Conservation (phyloP, 2,888 invertebrate genomes). For the Gisinianus flammeolus region DNA sequence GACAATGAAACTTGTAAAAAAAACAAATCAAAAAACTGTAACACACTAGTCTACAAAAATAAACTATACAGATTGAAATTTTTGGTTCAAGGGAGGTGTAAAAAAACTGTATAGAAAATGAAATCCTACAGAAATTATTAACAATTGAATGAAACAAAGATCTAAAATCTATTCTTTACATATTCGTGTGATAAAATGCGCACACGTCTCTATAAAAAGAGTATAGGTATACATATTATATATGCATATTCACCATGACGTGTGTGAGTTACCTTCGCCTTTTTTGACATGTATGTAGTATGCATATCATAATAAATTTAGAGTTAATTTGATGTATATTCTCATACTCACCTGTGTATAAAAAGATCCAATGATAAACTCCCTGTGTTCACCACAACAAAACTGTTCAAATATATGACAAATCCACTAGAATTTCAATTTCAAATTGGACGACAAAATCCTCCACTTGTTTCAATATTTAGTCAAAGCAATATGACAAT, state of each 20-base stretch:
- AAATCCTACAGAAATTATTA: not conserved
- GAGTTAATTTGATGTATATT: not conserved
- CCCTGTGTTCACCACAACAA: not conserved
- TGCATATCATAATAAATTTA: no score
- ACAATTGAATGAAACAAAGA: not conserved
- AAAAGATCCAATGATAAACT: slow-evolving; percentile 31
- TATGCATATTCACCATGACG: not conserved
- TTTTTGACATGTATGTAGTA: no score
- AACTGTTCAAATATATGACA: no score
- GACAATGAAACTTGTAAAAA: no score
- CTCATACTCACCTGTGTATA: slow-evolving; percentile 19
- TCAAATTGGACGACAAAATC: no score
- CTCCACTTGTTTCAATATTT: no score
- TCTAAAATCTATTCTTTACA: not conserved
- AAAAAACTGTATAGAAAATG: not conserved
- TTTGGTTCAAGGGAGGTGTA: not conserved
- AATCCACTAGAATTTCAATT: no score
- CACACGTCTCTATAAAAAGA: not conserved
- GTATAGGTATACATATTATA: not conserved
- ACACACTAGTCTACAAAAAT: no score
- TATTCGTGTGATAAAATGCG: not conserved
- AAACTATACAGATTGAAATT: no score
- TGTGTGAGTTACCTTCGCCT: no score
- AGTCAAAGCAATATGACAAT: no score
- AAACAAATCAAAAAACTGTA: no score